These are phyloP conservation scores for Aquatica leii DNA, from an alignment of 2,888 invertebrate species.

Conservation along the genomic window DNA sequence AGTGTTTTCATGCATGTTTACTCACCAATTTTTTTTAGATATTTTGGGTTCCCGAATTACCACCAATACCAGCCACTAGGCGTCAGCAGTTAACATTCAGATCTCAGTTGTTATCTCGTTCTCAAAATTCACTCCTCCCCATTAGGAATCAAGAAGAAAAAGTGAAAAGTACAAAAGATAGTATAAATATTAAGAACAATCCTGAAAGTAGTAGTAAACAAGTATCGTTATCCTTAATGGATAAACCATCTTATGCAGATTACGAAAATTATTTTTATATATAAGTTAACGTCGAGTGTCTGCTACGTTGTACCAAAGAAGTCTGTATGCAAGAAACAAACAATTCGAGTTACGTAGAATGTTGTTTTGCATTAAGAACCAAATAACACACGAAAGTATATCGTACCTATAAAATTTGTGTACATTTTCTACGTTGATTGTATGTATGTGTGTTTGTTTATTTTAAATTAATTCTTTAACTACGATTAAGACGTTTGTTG, in stretches of 20 bases:
- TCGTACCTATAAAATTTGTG: conserved; percentile 13
- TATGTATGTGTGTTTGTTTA: conserved; percentile 8
- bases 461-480: conserved; percentile 5
- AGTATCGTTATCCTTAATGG: conserved; percentile 35
- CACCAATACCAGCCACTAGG: conserved; percentile 60
- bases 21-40: conserved; percentile 59
- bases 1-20: too few relatives aligned
- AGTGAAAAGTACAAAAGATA: conserved; percentile 48
- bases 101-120: conserved; percentile 58
- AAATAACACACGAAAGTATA: conserved; percentile 7
- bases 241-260: conserved; percentile 65
- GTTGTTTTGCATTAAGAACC: background rate
- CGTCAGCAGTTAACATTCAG: conserved; percentile 52
- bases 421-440: background rate
- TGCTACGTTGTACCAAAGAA: conserved; percentile 8
- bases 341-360: too few relatives aligned
- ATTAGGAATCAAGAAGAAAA: conserved; percentile 50
- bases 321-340: too few relatives aligned
- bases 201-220: conserved; percentile 27
- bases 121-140: conserved; percentile 54
- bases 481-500: conserved; percentile 15
- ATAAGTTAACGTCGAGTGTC: conserved; percentile 51
- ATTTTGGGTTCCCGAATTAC: conserved; percentile 66
- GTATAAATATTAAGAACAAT: conserved; percentile 47
- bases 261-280: conserved; percentile 75